phyloP scores from a whole-genome alignment of 2,797 vertebrate species.

The Bradypodion pumilum region DNA sequence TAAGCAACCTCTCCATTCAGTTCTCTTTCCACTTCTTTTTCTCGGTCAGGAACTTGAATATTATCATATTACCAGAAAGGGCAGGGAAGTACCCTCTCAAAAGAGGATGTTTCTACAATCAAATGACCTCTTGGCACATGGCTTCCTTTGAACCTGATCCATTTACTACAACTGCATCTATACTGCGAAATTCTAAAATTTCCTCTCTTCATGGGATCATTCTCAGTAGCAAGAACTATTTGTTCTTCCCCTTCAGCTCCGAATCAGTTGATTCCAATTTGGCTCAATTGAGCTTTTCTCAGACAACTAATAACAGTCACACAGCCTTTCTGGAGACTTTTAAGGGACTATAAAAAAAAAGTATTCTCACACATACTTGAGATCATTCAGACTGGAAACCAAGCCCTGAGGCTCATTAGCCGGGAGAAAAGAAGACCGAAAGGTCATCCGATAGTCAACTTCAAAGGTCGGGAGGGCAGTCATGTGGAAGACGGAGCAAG shows the following conservation, averaged over 20 bases:
- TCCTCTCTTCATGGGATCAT: background rate
- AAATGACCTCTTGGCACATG: background rate
- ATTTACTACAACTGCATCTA: background rate
- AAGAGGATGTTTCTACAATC: background rate
- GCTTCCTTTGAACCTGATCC: background rate
- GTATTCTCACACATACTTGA: background rate
- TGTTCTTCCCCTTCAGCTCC: background rate
- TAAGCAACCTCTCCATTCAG: constrained; percentile 25
- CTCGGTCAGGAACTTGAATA: background rate
- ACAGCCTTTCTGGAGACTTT: background rate
- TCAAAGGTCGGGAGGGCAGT: too few species aligned
- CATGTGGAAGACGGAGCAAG: too few species aligned
- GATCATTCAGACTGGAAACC: background rate
- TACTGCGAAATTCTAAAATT: background rate
- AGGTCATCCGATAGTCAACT: too few species aligned
- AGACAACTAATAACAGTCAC: constrained; percentile 8
- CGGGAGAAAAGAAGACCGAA: too few species aligned
- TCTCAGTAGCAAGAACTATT: background rate
- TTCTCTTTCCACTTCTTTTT: constrained; percentile 28
- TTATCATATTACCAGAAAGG: background rate
- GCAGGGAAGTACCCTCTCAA: background rate
- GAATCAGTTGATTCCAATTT: background rate
- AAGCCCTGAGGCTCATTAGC: too few species aligned
- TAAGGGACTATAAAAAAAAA: background rate
- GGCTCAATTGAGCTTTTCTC: background rate